Evolutionary conservation across 2,888 invertebrate species (phyloP), one percentile per base, ranked within the genome.

Genomic region (Nymphalis c-album): DNA sequence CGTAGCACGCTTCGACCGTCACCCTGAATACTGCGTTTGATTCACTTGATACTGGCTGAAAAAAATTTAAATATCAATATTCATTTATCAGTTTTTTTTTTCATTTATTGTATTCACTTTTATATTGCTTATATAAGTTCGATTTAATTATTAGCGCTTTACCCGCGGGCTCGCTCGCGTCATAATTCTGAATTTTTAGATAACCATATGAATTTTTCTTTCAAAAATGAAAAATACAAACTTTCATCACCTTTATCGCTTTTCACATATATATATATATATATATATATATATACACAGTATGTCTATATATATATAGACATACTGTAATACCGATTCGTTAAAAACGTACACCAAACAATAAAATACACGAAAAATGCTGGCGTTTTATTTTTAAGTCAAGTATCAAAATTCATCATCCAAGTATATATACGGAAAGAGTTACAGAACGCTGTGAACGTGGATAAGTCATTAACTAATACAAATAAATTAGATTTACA

Each of bases 401-500:
- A 83, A 85, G 79, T 84, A 88, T 84, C 86, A 85, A 89, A 74
- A 78, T 13, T 13, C 4, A 55, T 0, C 0, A 46, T 76, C 75
- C n/a, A 22, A 17, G 59, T 70, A 73, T 67, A 72, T 67, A 71
- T 69, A 74, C 73, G 74, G 76, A 88, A 90, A 90, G 90, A 91
- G 90, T 91, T 91, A 86, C 84, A 84, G 79, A 77, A 74, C 71
- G 75, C 76, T 79, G 78, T 81, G 78, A 83, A 80, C 83, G 85
- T 80, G 88, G 85, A 86, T 90, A 90, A 90, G 91, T 91, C 91
- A 91, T 92, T 92, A 91, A 90, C 90, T 91, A 91, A 92, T 91
- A 90, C 90, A 91, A 91, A 92, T 91, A 92, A 90, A 91, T 91
- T 91, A 90, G 91, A 91, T 92, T 91, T 91, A 86, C 86, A 81